These are phyloP conservation scores for Silurus glanis DNA, from an alignment of 2,113 vertebrate genomes.

Conservation along the genomic window DNA sequence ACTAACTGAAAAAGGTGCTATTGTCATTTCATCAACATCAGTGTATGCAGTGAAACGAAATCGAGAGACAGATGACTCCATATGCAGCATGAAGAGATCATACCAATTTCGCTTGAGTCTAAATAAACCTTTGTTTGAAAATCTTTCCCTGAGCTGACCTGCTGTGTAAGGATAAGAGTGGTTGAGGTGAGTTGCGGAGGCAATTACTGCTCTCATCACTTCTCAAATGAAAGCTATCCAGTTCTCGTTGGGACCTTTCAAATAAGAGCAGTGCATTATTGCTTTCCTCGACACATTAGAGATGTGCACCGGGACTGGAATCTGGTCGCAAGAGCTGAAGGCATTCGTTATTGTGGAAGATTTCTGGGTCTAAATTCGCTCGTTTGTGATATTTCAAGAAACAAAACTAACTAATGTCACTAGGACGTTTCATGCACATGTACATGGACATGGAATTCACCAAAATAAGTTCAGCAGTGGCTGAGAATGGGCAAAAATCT, in stretches of 20 bases:
- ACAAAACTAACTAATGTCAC: not conserved
- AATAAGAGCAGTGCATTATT: constrained; percentile 35
- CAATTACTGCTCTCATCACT: constrained; percentile 52
- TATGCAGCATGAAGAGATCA: not conserved
- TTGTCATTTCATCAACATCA: not conserved
- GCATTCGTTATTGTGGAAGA: not conserved
- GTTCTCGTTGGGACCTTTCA: constrained; percentile 37
- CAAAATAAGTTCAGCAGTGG: not conserved
- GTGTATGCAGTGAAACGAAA: not conserved
- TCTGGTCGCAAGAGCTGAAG: not conserved
- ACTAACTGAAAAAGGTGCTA: no score
- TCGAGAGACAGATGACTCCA: not conserved
- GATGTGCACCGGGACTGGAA: not conserved
- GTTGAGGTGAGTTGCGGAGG: constrained; percentile 46
- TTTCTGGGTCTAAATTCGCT: not conserved
- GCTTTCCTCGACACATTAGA: constrained; percentile 9
- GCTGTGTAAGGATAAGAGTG: constrained; percentile 45
- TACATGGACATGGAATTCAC: not conserved
- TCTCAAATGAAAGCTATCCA: constrained; percentile 42
- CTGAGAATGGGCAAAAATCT: no score
- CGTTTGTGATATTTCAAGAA: not conserved
- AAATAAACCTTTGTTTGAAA: constrained; percentile 29
- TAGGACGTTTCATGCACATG: not conserved
- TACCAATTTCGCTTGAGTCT: not conserved
- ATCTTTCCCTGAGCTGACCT: constrained; percentile 29